Evolutionary conservation across 2,888 invertebrate species (phyloP), one percentile per base, ranked within the genome.

Genomic region (Eudemis profundana): DNA sequence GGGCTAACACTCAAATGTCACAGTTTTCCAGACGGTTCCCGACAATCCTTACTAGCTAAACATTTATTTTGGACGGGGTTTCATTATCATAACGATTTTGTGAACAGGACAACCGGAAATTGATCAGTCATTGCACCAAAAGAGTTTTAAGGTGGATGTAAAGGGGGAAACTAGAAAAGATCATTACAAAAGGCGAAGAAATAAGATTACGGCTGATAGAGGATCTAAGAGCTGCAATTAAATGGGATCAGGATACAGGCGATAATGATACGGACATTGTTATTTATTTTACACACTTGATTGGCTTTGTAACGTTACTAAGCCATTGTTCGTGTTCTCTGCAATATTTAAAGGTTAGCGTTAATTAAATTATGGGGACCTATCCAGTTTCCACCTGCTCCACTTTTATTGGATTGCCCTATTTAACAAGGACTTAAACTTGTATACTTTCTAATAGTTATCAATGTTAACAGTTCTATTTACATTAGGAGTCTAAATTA

Each of bases 1-100:
- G 40, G 21, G 59, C 21, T 40, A 47, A 33, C 29, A 53, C 68
- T 70, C 66, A 67, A 69, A 71, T 71, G 66, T 67, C 70, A 66
- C 61, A 46, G 46, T 54, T 61, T 51, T 51, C 14, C 8, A 21
- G 21, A 10, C 21, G 7, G 36, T 51, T 19, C 36, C 36, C 50
- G 12, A 12, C 36, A 7, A 33, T n/a, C n/a, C n/a, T n/a, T n/a
- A n/a, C n/a, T n/a, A n/a, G n/a, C n/a, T n/a, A n/a, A n/a, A n/a
- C n/a, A n/a, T n/a, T n/a, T n/a, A n/a, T n/a, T n/a, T n/a, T n/a
- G n/a, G n/a, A n/a, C n/a, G n/a, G n/a, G n/a, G n/a, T n/a, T n/a
- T n/a, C n/a, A n/a, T n/a, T n/a, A n/a, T n/a, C n/a, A n/a, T n/a
- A n/a, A n/a, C n/a, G n/a, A n/a, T n/a, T n/a, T n/a, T n/a, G n/a